phyloP scores from a whole-genome alignment of 2,888 invertebrate species.

The Drosophila histrio region DNA sequence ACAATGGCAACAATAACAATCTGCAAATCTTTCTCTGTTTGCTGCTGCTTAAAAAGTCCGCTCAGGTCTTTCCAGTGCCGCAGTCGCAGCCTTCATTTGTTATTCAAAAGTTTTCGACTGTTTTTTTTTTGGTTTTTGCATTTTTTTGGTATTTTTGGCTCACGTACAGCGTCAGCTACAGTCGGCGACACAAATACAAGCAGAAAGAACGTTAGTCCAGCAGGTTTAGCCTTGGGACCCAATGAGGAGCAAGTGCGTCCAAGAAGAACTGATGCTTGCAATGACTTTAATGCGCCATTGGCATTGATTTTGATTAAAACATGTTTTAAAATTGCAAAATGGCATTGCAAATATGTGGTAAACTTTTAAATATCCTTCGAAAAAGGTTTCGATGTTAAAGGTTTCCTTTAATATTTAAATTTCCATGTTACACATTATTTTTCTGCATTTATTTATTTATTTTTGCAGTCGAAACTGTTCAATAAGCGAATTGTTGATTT shows the following conservation, averaged over 20 bases:
- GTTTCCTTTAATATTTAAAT: neutral
- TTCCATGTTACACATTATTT: constrained; percentile 1
- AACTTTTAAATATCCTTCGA: neutral
- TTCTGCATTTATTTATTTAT: constrained; percentile 1
- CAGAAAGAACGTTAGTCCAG: constrained; percentile 26
- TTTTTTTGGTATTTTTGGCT: constrained; percentile 4
- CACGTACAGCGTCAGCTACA: constrained; percentile 36
- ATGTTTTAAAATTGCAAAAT: neutral
- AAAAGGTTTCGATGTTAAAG: no score
- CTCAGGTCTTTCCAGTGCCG: constrained; percentile 68
- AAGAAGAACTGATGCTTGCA: neutral
- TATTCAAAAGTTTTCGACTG: constrained; percentile 78
- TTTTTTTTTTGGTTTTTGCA: constrained; percentile 10
- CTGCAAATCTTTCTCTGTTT: constrained; percentile 41
- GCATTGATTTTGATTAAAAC: constrained; percentile 11
- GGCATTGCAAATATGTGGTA: neutral
- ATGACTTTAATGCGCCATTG: constrained; percentile 12
- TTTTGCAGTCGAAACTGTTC: constrained; percentile 17
- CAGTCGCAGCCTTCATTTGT: constrained; percentile 77
- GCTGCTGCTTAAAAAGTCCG: constrained; percentile 72
- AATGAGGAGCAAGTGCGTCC: constrained; percentile 13
- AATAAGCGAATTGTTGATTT: constrained; percentile 47
- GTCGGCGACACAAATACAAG: constrained; percentile 19
- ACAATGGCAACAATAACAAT: constrained; percentile 6
- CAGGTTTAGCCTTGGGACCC: constrained; percentile 10